These are phyloP conservation scores for Agrypnia vestita DNA, from an alignment of 1,140 invertebrate species.

Conservation along the genomic window DNA sequence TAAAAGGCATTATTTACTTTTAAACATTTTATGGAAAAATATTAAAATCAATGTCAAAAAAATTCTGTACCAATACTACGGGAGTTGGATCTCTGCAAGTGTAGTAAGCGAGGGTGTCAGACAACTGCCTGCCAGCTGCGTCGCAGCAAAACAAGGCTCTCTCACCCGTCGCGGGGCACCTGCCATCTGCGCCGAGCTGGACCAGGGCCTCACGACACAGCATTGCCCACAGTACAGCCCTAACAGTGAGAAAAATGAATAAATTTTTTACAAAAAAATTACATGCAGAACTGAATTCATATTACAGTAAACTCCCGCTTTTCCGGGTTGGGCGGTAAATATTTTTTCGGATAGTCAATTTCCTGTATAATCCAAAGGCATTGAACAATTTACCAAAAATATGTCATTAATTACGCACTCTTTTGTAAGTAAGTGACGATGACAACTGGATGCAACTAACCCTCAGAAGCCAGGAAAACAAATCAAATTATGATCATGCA, in stretches of 20 bases:
- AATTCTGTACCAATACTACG: slow-evolving; percentile 78
- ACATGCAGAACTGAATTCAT: too few relatives aligned
- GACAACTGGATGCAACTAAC: too few relatives aligned
- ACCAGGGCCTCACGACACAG: slow-evolving; percentile 46
- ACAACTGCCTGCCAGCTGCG: slow-evolving; percentile 83
- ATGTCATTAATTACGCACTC: too few relatives aligned
- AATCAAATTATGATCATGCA: too few relatives aligned
- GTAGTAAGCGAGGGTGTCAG: slow-evolving; percentile 87
- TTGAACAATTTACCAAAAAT: too few relatives aligned
- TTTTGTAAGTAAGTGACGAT: too few relatives aligned
- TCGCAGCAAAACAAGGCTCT: slow-evolving; percentile 77
- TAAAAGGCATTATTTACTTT: neutral
- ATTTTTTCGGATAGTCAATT: too few relatives aligned
- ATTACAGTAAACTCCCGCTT: too few relatives aligned
- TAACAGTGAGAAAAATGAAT: neutral
- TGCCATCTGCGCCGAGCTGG: neutral
- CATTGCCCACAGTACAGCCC: slow-evolving; percentile 53
- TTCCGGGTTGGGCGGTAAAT: too few relatives aligned
- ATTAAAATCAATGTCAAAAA: neutral
- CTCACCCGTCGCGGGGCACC: neutral
- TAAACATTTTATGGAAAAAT: neutral
- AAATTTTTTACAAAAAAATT: too few relatives aligned
- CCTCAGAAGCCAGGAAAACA: too few relatives aligned
- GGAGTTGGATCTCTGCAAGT: slow-evolving; percentile 80
- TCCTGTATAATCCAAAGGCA: too few relatives aligned